Evolutionary conservation across 2,888 invertebrate species (phyloP), one percentile per base, ranked within the genome.

Genomic region (Melolontha melolontha): DNA sequence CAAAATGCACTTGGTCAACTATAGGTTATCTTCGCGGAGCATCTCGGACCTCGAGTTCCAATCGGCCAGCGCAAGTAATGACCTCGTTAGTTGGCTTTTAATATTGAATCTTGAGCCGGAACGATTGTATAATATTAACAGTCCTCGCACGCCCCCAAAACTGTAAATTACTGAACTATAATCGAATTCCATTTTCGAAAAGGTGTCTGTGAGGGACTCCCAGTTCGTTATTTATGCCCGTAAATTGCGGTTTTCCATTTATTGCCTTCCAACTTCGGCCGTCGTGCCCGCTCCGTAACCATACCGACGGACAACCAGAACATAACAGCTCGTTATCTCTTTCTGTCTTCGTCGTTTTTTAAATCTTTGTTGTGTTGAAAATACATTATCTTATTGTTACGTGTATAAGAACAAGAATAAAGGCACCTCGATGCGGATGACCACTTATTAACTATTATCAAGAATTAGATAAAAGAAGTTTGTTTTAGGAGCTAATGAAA

Each of bases 121-220:
- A 34, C 74, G 57, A 70, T 72, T 73, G 75, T 69, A 75, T 69
- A 73, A 76, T 78, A 77, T 78, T 78, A 78, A 77, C 78, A 75
- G 76, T 75, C 72, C 75, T 76, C 73, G 75, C 79, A 78, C 78
- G 78, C 79, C 78, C 78, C 74, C 78, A 71, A 52, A 64, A 76
- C 77, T 75, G 76, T 79, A 79, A 79, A 79, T 79, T 78, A 79
- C 77, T 74, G 73, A 76, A 76, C 76, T 75, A 76, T 80, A 80
- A 80, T 80, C 80, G 80, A 80, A 79, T 80, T 79, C 79, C 78
- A 78, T 79, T 80, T 80, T 79, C 78, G 75, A 78, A 79, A 78
- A 80, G 80, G 80, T 80, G 80, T 79, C 79, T 77, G 76, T 77
- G 75, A 76, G 76, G 76, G 79, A 78, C 77, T 78, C 76, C 76